phyloP scores from a whole-genome alignment of 64 coral and sea anemone genomes.

The Stylophora pistillata region DNA sequence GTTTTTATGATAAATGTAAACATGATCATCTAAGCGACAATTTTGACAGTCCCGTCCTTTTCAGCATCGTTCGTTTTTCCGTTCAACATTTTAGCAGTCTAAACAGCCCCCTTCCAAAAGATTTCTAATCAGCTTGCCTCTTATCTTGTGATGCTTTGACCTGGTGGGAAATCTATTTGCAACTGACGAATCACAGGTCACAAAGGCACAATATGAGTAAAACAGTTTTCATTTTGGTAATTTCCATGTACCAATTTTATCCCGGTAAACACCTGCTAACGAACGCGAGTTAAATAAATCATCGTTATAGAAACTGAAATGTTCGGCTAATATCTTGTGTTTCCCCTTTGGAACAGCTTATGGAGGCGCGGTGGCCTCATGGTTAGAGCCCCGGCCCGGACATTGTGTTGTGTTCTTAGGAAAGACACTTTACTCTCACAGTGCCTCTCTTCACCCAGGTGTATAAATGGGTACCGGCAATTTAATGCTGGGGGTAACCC shows the following conservation, averaged over 20 bases:
- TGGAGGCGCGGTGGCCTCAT: too few relatives aligned
- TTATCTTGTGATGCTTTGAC: too few relatives aligned
- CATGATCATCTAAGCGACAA: slow-evolving; percentile 33
- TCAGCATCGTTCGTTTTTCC: neutral
- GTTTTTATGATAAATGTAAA: slow-evolving; percentile 64
- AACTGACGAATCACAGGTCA: too few relatives aligned
- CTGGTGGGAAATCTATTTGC: too few relatives aligned
- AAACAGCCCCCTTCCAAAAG: neutral
- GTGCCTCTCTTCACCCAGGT: too few relatives aligned
- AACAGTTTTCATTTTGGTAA: neutral
- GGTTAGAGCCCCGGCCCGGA: too few relatives aligned
- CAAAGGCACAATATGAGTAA: neutral
- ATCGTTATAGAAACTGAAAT: slow-evolving; percentile 2
- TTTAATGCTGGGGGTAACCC: too few relatives aligned
- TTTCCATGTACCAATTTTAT: neutral
- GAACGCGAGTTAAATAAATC: neutral
- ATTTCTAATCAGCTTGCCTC: too few relatives aligned
- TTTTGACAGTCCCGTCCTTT: neutral
- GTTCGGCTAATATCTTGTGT: neutral
- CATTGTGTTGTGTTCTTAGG: too few relatives aligned
- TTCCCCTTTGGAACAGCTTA: too few relatives aligned
- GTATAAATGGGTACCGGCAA: too few relatives aligned
- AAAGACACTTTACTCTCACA: too few relatives aligned
- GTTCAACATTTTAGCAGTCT: neutral
- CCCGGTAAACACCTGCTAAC: neutral